Base-by-base conservation (phyloP, 2,888 invertebrate species). In the Phalera bucephala region DNA sequence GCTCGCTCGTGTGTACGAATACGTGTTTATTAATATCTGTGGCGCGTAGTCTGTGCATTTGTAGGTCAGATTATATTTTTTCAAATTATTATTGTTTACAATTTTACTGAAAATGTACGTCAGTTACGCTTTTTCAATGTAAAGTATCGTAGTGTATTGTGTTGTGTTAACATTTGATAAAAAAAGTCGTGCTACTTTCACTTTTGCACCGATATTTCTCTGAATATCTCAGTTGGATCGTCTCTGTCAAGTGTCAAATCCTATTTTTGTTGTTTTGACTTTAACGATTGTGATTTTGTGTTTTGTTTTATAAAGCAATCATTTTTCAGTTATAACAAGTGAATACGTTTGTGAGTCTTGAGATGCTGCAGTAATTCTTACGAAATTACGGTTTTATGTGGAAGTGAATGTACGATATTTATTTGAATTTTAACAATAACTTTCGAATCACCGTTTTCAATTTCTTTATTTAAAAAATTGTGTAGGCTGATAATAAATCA, bases 211-310 rank as follows among this genome's bases (percentile, higher is more conserved):
- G 44, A 45, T 37, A 42, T 39, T 30, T 45, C 27, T 30, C 27
- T 14, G 30, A 43, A 9, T 28, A 45, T 7, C 47, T 43, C 40
- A 36, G 39, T 31, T 19, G 42, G 36, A 43, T 45, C 42, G 33
- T 43, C 36, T 37, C 29, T 37, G 39, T 52, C 50, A 55, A 50
- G 39, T 47, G 55, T 56, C 56, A 45, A 53, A 53, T 35, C 56
- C 40, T 52, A 58, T 58, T 53, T 60, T 53, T 53, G 45, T 56
- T 57, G 54, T 54, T 51, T 56, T 51, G 36, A 42, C 21, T 20
- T 17, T 30, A 30, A 21, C 32, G 21, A 26, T 19, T 15, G 51
- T 45, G 56, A 45, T 40, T 51, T 44, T 31, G 29, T 38, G 2
- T 36, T 52, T 48, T 42, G 23, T 29, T 35, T 10, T 33, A 3